Evolutionary conservation across 37 sponge, comb jelly and placozoan species (phyloP).

Genomic region (Oscarella lobularis): DNA sequence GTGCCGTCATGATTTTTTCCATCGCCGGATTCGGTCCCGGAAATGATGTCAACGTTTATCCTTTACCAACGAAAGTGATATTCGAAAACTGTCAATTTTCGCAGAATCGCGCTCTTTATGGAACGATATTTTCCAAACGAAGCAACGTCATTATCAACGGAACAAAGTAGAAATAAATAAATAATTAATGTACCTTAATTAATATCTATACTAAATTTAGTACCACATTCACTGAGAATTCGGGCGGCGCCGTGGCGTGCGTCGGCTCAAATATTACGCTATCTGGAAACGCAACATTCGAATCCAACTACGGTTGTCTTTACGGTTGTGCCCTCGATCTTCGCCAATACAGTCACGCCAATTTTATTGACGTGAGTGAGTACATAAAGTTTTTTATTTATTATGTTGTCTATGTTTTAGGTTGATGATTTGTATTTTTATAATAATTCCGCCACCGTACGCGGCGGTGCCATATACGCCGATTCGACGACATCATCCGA

Average conservation of each 20-base stretch:
- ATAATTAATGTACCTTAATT: too few species aligned
- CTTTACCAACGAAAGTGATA: background rate
- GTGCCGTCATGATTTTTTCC: background rate
- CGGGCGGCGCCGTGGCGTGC: background rate
- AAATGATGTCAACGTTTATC: background rate
- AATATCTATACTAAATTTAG: too few species aligned
- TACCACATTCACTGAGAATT: background rate
- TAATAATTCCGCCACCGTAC: background rate
- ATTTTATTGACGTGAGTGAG: too few species aligned
- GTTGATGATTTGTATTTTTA: background rate
- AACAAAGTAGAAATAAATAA: too few species aligned
- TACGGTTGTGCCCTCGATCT: too few species aligned
- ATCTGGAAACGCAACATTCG: too few species aligned
- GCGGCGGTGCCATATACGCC: background rate
- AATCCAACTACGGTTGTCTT: too few species aligned
- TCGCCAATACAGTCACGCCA: too few species aligned
- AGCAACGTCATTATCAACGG: too few species aligned
- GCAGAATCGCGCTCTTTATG: background rate
- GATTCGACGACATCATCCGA: background rate
- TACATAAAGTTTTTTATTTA: too few species aligned
- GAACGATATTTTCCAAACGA: background rate
- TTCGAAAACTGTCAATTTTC: background rate
- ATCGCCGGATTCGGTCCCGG: background rate
- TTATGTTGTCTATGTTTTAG: background rate
- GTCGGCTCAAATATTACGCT: background rate